Evolutionary conservation across 2,888 invertebrate species (phyloP).

Genomic region (Tipula helvola): DNA sequence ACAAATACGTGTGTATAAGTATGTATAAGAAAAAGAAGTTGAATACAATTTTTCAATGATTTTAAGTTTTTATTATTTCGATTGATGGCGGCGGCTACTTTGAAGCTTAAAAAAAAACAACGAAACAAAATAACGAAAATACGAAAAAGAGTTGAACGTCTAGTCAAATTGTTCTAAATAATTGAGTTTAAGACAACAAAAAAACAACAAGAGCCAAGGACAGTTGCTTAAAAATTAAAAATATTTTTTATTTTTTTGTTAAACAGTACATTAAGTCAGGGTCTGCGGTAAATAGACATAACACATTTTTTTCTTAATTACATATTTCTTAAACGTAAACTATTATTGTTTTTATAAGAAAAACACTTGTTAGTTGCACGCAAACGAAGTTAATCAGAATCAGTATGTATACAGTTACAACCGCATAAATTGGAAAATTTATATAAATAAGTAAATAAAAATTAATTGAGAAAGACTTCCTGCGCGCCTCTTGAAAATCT

Average conservation of each 20-base stretch:
- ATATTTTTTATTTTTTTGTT: neutral
- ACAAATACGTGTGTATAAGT: neutral
- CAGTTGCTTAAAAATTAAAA: neutral
- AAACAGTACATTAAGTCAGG: neutral
- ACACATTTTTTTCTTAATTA: neutral
- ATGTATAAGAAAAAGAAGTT: neutral
- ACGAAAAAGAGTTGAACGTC: neutral
- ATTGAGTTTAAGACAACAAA: neutral
- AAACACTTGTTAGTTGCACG: conserved; percentile 9
- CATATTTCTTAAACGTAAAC: neutral
- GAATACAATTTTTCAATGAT: neutral
- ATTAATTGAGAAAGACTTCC: neutral
- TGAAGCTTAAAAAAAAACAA: neutral
- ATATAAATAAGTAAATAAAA: neutral
- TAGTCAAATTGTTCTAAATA: conserved; percentile 9
- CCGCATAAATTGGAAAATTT: neutral
- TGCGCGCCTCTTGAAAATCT: neutral
- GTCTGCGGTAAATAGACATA: neutral
- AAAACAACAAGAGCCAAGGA: neutral
- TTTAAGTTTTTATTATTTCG: neutral
- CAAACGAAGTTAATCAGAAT: neutral
- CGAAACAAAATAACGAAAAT: neutral
- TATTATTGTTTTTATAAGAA: neutral
- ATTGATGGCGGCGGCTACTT: neutral
- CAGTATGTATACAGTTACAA: neutral